These are phyloP conservation scores for Odontocolon sp. DNA, from an alignment of 2,888 invertebrate species.

Conservation along the genomic window DNA sequence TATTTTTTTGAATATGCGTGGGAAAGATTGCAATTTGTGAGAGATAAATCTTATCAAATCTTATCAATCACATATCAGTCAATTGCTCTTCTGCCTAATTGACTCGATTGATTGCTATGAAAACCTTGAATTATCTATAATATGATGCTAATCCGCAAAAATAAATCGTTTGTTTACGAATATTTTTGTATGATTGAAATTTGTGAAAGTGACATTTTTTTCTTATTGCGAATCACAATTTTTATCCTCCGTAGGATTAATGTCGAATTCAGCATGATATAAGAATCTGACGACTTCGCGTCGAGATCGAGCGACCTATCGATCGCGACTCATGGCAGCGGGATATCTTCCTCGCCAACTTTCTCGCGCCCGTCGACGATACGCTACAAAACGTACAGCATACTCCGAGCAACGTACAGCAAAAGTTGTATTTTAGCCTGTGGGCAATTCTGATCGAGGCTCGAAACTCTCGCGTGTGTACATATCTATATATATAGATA, in stretches of 20 bases:
- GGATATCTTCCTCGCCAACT: conserved; percentile 48
- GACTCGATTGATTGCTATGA: too few relatives aligned
- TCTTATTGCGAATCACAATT: conserved; percentile 8
- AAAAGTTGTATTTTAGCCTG: conserved; percentile 40
- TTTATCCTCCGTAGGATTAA: neutral
- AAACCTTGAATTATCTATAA: too few relatives aligned
- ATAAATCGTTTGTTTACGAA: neutral
- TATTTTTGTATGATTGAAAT: neutral
- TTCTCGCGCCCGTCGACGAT: conserved; percentile 43
- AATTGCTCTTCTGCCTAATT: too few relatives aligned
- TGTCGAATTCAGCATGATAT: conserved; percentile 29
- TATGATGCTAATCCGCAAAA: too few relatives aligned
- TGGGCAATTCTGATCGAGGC: conserved; percentile 51
- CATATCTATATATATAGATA: conserved; percentile 5
- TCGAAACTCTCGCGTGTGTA: conserved; percentile 37
- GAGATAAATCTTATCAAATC: too few relatives aligned
- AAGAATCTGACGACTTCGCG: conserved; percentile 29
- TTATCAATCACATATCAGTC: too few relatives aligned
- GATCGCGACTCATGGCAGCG: conserved; percentile 2
- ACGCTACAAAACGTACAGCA: conserved; percentile 1
- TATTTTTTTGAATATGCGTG: too few relatives aligned
- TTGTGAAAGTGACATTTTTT: conserved; percentile 20
- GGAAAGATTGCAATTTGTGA: neutral
- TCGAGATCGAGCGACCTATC: conserved; percentile 43
- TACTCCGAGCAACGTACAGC: conserved; percentile 14